Evolutionary conservation across 2,888 invertebrate species (phyloP), one percentile per base, ranked within the genome.

Genomic region (Sthenelais limicola): DNA sequence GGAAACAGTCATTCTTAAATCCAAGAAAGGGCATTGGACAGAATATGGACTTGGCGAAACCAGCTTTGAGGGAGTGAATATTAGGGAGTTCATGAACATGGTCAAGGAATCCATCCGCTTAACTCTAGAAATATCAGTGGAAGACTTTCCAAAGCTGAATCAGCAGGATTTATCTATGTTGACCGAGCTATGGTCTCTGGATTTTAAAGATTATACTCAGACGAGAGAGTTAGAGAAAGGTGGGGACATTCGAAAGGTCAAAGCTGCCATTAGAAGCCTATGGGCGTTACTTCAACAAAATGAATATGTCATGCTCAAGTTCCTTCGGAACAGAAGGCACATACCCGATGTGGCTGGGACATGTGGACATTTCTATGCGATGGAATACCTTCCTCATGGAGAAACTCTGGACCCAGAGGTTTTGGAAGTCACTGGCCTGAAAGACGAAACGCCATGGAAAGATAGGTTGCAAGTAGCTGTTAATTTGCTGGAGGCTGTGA

Each of bases 311-410:
- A 87, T 92, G 62, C 89, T 91, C 43, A 88, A 90, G 54, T 84
- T 92, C 66, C 91, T 91, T 84, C 89, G 90, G 43, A 90, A 91
- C 74, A 88, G 90, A 78, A 90, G 91, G 76, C 88, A 92, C 66
- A 92, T 93, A 81, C 92, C 93, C 0, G 90, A 90, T 79, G 84
- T 92, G 33, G 86, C 91, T 56, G 92, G 92, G 5, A 91, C 91
- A 0, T 93, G 93, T 84, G 93, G 93, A 0, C 88, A 90, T 2
- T 90, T 92, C 80, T 93, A 91, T 85, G 91, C 91, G 21, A 91
- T 92, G 1, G 92, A 93, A 82, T 91, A 91, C 79, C 86, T 92
- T 26, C 82, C 83, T 4, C 77, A 82, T 12, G 76, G 82, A 7
- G 67, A 73, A 5, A 70, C 75, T 15, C 77, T 82, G 7, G 77